Conservation (phyloP, 2,888 invertebrate species). For the Nephrotoma flavescens region DNA sequence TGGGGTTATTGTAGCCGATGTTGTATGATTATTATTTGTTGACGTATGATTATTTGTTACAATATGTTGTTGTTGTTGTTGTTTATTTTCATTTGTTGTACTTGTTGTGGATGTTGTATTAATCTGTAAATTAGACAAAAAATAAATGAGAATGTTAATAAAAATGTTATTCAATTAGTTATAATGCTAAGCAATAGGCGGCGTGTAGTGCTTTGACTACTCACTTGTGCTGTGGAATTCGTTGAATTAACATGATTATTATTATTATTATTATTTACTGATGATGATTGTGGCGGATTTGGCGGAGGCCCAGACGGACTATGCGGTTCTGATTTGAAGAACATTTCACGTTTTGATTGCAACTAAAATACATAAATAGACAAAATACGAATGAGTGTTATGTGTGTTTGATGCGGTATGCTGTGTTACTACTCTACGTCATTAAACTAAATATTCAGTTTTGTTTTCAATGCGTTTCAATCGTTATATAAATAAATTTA, state of each 20-base stretch:
- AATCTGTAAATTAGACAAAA: conserved; percentile 9
- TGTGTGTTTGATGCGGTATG: background rate
- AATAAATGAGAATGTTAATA: background rate
- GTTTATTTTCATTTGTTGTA: conserved; percentile 11
- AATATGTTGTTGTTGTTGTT: conserved; percentile 1
- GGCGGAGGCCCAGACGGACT: conserved; percentile 38
- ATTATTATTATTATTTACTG: background rate
- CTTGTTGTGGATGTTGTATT: conserved; percentile 13
- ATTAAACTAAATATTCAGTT: background rate
- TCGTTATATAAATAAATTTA: background rate
- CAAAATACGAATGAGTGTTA: background rate
- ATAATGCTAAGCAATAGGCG: background rate
- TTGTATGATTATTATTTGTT: conserved; percentile 4
- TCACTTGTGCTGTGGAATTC: conserved; percentile 2
- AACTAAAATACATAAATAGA: conserved; percentile 38
- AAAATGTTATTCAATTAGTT: background rate
- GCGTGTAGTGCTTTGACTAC: background rate
- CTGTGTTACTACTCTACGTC: background rate
- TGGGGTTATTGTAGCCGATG: conserved; percentile 5
- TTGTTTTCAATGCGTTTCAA: background rate
- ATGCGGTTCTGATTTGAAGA: conserved; percentile 59
- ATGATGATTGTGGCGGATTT: conserved; percentile 32
- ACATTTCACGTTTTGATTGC: conserved; percentile 75
- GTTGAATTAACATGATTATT: background rate
- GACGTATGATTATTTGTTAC: conserved; percentile 2